Evolutionary conservation across 2,797 vertebrate species (phyloP), one percentile per base, ranked within the genome.

Genomic region (Melanotaenia parkinsoni): DNA sequence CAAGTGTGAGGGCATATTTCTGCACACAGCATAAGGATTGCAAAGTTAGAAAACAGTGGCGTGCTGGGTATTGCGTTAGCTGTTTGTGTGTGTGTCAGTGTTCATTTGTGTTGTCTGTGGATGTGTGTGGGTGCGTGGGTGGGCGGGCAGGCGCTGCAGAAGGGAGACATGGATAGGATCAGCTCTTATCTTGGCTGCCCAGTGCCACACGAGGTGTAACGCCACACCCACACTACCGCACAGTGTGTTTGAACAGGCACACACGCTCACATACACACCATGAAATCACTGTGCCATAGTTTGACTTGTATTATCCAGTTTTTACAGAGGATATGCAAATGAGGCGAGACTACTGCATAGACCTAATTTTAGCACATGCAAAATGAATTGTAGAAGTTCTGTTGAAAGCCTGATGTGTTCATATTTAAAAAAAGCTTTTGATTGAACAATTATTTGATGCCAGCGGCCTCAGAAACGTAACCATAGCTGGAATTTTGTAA

Each of bases 161-260:
- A 90, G 89, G 88, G 91, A 90, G 83, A 88, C 88, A 90, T 89
- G 92, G 93, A 93, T 94, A 94, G 93, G 91, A 94, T 94, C 92
- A 90, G 89, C 89, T 91, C 94, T 95, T 95, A 95, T 95, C 94
- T 94, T 92, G 90, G 92, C 90, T 93, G 91, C 92, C 90, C 94
- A 95, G 94, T 95, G 93, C 94, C 93, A 95, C 93, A 89, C 93
- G 93, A 94, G 90, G 94, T 95, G 94, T 94, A 95, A 95, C 94
- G 89, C 93, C 94, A 94, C 94, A 94, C 93, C 94, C 93, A 92
- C 92, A 82, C 93, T 91, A 89, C 92, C 91, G 88, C 91, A 91
- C 87, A 83, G 87, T 86, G 89, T 95, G 92, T 95, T 95, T 95
- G 91, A 93, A 89, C 89, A 91, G 88, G 63, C 87, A 88, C 81